Conservation (phyloP, 2,797 vertebrate species). For the Pitangus sulphuratus region DNA sequence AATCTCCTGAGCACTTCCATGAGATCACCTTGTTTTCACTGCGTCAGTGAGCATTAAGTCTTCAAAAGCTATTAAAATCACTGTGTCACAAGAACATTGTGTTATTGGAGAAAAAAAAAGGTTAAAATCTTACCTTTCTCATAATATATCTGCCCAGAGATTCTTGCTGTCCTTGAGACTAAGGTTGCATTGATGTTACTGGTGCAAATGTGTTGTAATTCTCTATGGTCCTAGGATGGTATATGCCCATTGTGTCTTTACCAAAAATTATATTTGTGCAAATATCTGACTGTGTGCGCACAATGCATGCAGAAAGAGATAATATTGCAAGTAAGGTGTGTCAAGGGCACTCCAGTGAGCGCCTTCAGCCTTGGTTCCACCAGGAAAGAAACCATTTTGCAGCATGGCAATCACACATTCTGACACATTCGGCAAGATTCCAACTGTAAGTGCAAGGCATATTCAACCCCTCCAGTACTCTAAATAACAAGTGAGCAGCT, state of each 20-base stretch:
- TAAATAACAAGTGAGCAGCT: constrained; percentile 21
- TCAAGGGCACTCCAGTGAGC: not conserved
- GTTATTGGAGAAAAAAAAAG: not conserved
- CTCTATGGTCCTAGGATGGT: not conserved
- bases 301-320: not conserved
- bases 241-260: not conserved
- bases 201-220: not conserved
- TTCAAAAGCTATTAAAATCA: not conserved
- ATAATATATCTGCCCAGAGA: not conserved
- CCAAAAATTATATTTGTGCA: not conserved
- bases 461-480: not conserved
- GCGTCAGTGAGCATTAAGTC: not conserved
- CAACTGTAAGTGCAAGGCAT: not conserved
- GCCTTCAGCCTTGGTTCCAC: not conserved
- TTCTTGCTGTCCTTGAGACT: not conserved
- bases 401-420: not conserved
- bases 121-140: not conserved
- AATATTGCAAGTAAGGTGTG: not conserved
- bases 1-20: not conserved
- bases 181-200: not conserved
- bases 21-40: not conserved
- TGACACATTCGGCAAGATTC: not conserved
- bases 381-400: not conserved
- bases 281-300: rapidly evolving
- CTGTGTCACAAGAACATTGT: not conserved